Base-by-base conservation (phyloP, 2,888 invertebrate species). In the Catonia carolina region DNA sequence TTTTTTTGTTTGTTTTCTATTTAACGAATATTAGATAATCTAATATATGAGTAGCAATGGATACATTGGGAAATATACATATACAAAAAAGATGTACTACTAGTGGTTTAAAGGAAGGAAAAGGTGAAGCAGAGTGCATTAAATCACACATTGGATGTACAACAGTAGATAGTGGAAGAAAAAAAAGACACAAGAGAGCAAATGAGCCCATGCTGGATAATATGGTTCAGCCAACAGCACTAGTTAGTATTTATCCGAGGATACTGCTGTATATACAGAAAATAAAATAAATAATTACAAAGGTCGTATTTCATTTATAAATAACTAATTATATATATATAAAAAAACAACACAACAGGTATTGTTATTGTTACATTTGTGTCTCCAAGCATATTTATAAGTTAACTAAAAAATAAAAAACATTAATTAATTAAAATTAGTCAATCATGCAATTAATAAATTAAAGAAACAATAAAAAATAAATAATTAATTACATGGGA, bases 81-180 rank as follows among this genome's bases (percentile, higher is more conserved):
- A 27, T 8, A 27, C 8, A 27, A 27, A 27, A 6, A 8, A 27
- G 27, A 27, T n/a, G n/a, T n/a, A n/a, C 27, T 27, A 45, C 45
- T 20, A 20, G 14, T 22, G 45, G 52, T 42, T 47, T 51, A 48
- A 54, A 57, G 42, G 52, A 54, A 56, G 31, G 51, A 53, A 52
- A 58, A 56, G 61, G 59, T 53, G 47, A 56, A 56, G 58, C 60
- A 61, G 49, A 47, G 53, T 45, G 48, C 52, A 45, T 18, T 20
- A 45, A 45, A 20, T 45, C 45, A 45, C 45, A 45, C 45, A 45
- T 22, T 45, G 45, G 45, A 23, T 45, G 22, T 22, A 45, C 6
- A 45, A 45, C 22, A 2, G 22, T 45, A 45, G 27, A 27, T 14
- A 22, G 22, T 23, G 45, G 45, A 27, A 45, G 23, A 45, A 27